Conservation (phyloP, 2,888 invertebrate species). For the Branchellion lobata region DNA sequence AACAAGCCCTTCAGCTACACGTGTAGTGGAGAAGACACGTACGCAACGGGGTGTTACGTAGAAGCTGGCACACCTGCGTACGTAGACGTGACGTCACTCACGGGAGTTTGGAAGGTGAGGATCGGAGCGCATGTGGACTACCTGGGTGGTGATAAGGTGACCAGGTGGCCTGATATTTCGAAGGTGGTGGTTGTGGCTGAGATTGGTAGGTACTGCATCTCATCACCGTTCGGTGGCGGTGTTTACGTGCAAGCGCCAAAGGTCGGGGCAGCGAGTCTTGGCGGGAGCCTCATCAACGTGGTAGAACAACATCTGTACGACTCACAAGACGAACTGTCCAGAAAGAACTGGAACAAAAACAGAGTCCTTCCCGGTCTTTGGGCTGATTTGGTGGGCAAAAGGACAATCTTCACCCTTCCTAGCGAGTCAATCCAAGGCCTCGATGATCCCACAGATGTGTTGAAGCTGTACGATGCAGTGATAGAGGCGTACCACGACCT, state of each 20-base stretch:
- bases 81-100: slow-evolving; percentile 2
- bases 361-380: slow-evolving; percentile 49
- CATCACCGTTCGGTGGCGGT: slow-evolving; percentile 46
- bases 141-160: slow-evolving; percentile 31
- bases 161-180: slow-evolving; percentile 48
- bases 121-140: slow-evolving; percentile 53
- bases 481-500: slow-evolving; percentile 49
- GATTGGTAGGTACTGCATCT: not conserved
- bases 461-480: slow-evolving; percentile 51
- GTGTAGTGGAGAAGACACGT: slow-evolving; percentile 39
- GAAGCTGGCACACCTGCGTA: slow-evolving; percentile 34
- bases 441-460: slow-evolving; percentile 44
- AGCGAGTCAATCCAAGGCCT: slow-evolving; percentile 48
- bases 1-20: slow-evolving; percentile 43
- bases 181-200: not conserved
- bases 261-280: not conserved
- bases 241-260: slow-evolving; percentile 45
- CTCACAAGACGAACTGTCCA: not conserved
- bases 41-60: slow-evolving; percentile 50
- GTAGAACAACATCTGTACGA: slow-evolving; percentile 45
- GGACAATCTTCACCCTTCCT: slow-evolving; percentile 51
- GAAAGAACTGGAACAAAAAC: slow-evolving; percentile 45
- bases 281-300: slow-evolving; percentile 41
- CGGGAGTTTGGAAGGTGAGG: slow-evolving; percentile 48
- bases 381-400: slow-evolving; percentile 52